Evolutionary conservation across 2,888 invertebrate genomes (phyloP), one percentile per base, ranked within the genome.

Genomic region (Tyria jacobaeae): DNA sequence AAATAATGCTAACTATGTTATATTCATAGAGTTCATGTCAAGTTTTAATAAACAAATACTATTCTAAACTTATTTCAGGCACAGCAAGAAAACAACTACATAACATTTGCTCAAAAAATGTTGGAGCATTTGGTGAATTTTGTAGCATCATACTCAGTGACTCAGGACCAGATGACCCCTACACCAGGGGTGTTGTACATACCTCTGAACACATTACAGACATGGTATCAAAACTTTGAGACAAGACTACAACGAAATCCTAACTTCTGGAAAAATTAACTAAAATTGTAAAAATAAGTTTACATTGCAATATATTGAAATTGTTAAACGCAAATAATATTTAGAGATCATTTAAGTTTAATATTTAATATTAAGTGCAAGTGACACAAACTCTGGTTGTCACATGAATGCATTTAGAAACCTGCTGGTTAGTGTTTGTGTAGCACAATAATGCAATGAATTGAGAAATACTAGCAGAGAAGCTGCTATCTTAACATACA

Each of bases 211-310:
- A 96, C 97, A 0, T 95, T 99, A 41, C 97, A 98, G 85, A 97
- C 96, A 34, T 99, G 99, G 99, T 99, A 97, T 84, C 96, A 96
- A 70, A 99, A 97, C 85, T 99, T 99, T 84, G 97, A 98, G 84
- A 94, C 99, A 77, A 95, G 98, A 76, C 92, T 99, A 68, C 96
- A 96, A 75, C 97, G 97, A 71, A 98, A 99, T 92, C 99, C 99
- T 1, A 97, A 98, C 85, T 99, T 99, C 88, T 99, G 99, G 99
- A 98, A 96, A 80, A 89, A 87, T 72, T 87, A 88, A 76, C 67
- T 17, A n/a, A 10, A 17, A 27, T n/a, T 41, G 27, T 27, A 50
- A 49, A 27, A 25, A n/a, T 24, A 24, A 35, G 25, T 17, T 41
- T 17, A 52, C 37, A 41, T 58, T 48, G 57, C 60, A n/a, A 31